phyloP scores from a whole-genome alignment of 2,113 vertebrate species.

The Neopipo cinnamomea region DNA sequence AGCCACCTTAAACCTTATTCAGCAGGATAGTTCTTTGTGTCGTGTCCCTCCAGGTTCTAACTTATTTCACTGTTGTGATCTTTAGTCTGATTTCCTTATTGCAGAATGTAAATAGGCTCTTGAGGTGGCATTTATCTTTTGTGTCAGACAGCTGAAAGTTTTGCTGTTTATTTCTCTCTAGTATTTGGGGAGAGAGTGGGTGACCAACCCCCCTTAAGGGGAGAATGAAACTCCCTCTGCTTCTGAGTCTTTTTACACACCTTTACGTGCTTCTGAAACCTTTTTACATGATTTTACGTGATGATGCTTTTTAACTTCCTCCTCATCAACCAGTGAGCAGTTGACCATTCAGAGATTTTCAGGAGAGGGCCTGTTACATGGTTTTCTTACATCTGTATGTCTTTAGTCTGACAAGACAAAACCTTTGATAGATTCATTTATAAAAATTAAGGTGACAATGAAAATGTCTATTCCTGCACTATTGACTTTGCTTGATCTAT shows the following conservation, averaged over 20 bases:
- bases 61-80: background rate
- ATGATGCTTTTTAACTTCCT: background rate
- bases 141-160: background rate
- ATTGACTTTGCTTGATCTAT: background rate
- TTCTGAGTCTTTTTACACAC: background rate
- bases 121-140: background rate
- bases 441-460: background rate
- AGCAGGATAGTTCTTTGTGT: background rate
- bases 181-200: background rate
- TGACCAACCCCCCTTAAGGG: background rate
- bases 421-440: background rate
- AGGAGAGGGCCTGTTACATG: background rate
- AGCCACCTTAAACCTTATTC: background rate
- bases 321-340: background rate
- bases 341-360: background rate
- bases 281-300: background rate
- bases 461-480: background rate
- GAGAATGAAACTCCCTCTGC: background rate
- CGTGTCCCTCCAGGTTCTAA: background rate
- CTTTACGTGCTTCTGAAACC: background rate
- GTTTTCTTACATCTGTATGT: background rate
- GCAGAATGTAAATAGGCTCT: background rate
- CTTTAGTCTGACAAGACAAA: background rate
- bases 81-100: background rate
- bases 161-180: background rate